phyloP scores from a whole-genome alignment of 30 jellyfish, hydroid and myxozoan genomes.

The Haliclystus octoradiatus region DNA sequence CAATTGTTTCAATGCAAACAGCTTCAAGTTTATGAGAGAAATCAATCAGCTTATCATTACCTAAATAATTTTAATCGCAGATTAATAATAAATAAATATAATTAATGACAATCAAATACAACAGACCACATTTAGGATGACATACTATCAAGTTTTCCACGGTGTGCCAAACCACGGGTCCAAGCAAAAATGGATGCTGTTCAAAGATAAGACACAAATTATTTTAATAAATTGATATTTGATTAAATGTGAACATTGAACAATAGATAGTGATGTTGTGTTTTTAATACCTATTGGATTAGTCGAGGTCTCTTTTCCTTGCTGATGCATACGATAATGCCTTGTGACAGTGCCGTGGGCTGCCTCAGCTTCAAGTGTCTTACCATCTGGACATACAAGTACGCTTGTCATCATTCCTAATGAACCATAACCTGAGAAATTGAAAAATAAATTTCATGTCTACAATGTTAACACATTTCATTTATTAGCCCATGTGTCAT shows the following conservation, averaged over 20 bases:
- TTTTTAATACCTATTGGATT: conserved; percentile 70
- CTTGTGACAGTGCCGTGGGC: conserved; percentile 97
- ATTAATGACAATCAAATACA: no score
- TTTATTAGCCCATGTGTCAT: no score
- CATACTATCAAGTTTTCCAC: conserved; percentile 81
- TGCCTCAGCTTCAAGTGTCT: conserved; percentile 94
- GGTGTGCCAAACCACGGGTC: conserved; percentile 86
- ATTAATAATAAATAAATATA: no score
- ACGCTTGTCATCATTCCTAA: conserved; percentile 97
- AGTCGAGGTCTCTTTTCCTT: conserved; percentile 88
- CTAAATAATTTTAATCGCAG: conserved; percentile 9
- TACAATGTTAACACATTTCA: background rate
- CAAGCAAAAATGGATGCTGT: conserved; percentile 94
- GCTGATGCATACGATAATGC: conserved; percentile 85
- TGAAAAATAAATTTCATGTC: background rate
- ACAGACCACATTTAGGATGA: background rate
- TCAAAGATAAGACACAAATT: background rate
- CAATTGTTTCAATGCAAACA: conserved; percentile 70
- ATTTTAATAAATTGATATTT: no score
- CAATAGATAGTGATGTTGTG: no score
- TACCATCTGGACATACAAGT: conserved; percentile 89
- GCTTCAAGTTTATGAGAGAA: conserved; percentile 59
- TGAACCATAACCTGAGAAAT: conserved; percentile 80
- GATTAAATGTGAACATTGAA: no score
- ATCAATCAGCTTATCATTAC: conserved; percentile 49